These are phyloP conservation scores for Seladonia tumulorum DNA, from an alignment of 2,888 invertebrate genomes.

Conservation along the genomic window DNA sequence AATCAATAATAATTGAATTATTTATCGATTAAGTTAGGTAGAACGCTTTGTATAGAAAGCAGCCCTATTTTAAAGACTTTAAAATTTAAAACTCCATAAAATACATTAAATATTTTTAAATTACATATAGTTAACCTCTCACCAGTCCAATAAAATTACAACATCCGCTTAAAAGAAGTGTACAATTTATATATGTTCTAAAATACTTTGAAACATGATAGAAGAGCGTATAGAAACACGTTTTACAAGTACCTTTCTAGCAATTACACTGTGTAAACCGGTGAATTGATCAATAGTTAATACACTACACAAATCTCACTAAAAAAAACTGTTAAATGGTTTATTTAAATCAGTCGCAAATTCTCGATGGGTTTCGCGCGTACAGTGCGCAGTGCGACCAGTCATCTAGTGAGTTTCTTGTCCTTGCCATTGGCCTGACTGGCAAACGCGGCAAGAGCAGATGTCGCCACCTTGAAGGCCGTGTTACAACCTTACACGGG, in stretches of 20 bases:
- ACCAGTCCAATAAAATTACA: not conserved
- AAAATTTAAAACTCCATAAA: not conserved
- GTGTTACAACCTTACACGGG: constrained; percentile 58
- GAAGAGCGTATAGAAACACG: not conserved
- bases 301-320: not conserved
- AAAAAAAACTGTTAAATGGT: not conserved
- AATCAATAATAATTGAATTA: not conserved
- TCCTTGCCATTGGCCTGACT: constrained; percentile 27
- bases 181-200: not conserved
- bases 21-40: not conserved
- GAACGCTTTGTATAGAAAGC: not conserved
- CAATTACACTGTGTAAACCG: not conserved
- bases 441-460: constrained; percentile 47
- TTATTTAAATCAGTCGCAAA: not conserved
- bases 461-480: constrained; percentile 72
- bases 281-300: not conserved
- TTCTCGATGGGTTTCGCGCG: not conserved
- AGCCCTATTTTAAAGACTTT: not conserved
- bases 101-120: not conserved
- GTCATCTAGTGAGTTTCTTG: constrained; percentile 17
- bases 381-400: not conserved
- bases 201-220: not conserved
- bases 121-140: not conserved
- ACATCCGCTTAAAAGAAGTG: not conserved
- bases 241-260: not conserved